Evolutionary conservation across 2,797 vertebrate genomes (phyloP), one percentile per base, ranked within the genome.

Genomic region (Bryconaethiops microstoma): DNA sequence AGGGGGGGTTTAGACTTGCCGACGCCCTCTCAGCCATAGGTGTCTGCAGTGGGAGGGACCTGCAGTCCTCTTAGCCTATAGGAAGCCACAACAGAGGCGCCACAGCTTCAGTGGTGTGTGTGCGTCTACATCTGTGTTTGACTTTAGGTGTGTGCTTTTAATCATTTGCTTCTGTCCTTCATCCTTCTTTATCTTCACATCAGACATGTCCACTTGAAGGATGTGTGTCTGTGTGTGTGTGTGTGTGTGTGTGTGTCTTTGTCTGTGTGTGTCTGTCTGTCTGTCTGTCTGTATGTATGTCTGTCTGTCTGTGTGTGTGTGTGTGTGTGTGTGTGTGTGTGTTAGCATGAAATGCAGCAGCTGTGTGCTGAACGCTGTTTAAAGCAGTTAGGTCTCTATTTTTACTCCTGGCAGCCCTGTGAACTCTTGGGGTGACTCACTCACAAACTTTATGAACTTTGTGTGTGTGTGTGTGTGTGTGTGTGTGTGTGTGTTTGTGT

Each of bases 1-100:
- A 16, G 29, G 16, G 52, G 75, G 77, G 64, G 81, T 76, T 89
- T 82, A 92, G 89, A 89, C 87, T 75, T 48, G 21, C 75, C 35
- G 83, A 90, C 78, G 85, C 84, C 81, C 75, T 45, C 14, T 62
- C 59, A 74, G 75, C 59, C 64, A 55, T 79, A 85, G 79, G 79
- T 83, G 77, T 79, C 59, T 80, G 68, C 69, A 74, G 74, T 50
- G 39, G 74, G 82, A 82, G 80, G 73, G 48, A 60, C 64, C 54
- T 57, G 16, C 35, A 10, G 55, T 7, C 64, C 23, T 74, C 17
- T 80, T 60, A 52, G 57, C 69, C 75, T 73, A 68, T 82, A 78
- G 50, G n/a, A 23, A 8, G 13, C 77, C 65, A 62, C 7, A 29
- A 65, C 45, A 72, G 64, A 74, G 76, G 75, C 50, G 55, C 74